These are phyloP conservation scores for Zootermopsis nevadensis DNA, from an alignment of 2,888 invertebrate genomes.

Conservation along the genomic window DNA sequence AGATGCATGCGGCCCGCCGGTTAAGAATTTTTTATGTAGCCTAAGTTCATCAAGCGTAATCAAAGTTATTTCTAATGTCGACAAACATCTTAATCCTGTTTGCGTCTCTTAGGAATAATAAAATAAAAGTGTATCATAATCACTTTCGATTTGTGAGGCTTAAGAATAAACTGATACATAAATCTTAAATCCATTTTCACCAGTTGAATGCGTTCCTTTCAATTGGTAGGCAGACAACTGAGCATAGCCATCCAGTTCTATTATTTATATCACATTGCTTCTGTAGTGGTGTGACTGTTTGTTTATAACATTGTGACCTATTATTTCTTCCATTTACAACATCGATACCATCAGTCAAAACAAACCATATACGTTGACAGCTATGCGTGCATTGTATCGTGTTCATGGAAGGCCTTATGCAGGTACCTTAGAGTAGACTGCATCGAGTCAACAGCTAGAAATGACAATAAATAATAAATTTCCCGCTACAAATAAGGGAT, in stretches of 20 bases:
- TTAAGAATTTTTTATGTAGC: too few species aligned
- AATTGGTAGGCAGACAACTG: not conserved
- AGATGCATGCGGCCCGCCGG: too few species aligned
- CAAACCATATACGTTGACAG: conserved; percentile 7
- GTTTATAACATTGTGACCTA: conserved; percentile 23
- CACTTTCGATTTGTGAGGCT: too few species aligned
- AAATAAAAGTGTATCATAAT: too few species aligned
- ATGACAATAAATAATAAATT: conserved; percentile 1
- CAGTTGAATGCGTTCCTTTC: conserved; percentile 1
- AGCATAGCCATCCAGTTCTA: not conserved
- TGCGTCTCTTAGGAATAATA: too few species aligned
- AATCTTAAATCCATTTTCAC: not conserved
- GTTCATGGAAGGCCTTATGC: not conserved
- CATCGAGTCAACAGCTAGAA: not conserved
- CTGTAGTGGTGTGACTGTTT: not conserved
- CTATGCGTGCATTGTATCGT: not conserved
- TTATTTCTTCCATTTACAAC: conserved; percentile 1
- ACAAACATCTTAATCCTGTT: too few species aligned
- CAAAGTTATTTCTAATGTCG: too few species aligned
- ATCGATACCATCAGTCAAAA: conserved; percentile 31
- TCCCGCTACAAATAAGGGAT: not conserved
- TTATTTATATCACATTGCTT: conserved; percentile 2
- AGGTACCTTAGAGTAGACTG: not conserved
- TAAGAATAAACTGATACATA: not conserved
- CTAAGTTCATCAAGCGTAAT: too few species aligned